These are phyloP conservation scores for Styela clava DNA, from an alignment of 23 tunicate genomes.

Conservation along the genomic window DNA sequence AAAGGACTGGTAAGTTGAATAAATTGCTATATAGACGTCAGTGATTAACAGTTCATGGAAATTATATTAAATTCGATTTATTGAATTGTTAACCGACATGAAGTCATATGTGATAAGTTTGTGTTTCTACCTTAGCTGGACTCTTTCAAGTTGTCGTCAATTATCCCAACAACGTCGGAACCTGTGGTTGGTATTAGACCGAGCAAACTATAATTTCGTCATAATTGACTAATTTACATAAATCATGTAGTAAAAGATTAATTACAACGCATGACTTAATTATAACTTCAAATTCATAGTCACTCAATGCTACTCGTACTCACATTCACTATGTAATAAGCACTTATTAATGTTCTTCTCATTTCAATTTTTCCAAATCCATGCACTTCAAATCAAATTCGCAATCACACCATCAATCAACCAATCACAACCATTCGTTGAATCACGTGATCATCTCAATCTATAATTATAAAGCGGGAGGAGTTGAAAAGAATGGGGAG, in stretches of 20 bases:
- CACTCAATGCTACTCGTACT: no score
- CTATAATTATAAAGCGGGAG: background rate
- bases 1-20: slow-evolving; percentile 24
- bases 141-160: background rate
- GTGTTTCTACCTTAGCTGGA: background rate
- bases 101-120: no score
- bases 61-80: no score
- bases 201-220: background rate
- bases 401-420: background rate
- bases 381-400: background rate
- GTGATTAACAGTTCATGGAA: no score
- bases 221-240: background rate
- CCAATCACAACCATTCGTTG: background rate
- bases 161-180: background rate
- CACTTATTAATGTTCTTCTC: background rate
- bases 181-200: background rate
- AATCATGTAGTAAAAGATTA: no score
- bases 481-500: background rate
- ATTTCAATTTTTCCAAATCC: background rate
- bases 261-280: no score
- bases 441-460: background rate
- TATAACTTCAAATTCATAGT: background rate
- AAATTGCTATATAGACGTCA: no score
- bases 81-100: no score
- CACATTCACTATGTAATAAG: background rate